Evolutionary conservation across 2,113 vertebrate species (phyloP), one percentile per base, ranked within the genome.

Genomic region (Daphoenositta chrysoptera): DNA sequence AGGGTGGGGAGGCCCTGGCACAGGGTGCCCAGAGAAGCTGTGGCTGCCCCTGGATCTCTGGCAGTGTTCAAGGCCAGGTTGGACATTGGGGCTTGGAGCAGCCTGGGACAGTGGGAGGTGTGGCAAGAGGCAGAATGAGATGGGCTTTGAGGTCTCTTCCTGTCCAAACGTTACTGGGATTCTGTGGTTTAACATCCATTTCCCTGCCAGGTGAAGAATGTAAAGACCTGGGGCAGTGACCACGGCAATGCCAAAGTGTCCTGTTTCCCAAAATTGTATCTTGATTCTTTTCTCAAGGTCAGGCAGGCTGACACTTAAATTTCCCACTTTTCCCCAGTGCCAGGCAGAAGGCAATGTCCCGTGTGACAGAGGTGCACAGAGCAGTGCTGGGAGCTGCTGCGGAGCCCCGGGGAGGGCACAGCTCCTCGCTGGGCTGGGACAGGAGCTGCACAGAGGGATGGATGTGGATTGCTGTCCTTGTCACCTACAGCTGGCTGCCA

Each of bases 381-480:
- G 45, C 21, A 13, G 57, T 6, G 56, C 66, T 10, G 35, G 23
- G n/a, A 45, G 71, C 42, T 2, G 6, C 68, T 50, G 23, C 0
- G 0, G 24, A 76, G n/a, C n/a, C 53, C 57, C 2, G 2, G 23
- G 30, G 15, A 6, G 75, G 31, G 5, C 54, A 13, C 15, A 26
- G 75, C 23, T 53, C 6, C 72, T 19, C 1, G 1, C 7, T 0
- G 8, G 21, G 28, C 31, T 4, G 75, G 42, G 42, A 14, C 39
- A 11, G 68, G 7, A 37, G 40, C 54, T 33, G 14, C 65, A 16
- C 10, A 6, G 1, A 20, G 56, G 45, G 23, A 9, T 6, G 31
- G 61, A 4, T 3, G 47, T 0, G 6, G 27, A 22, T 7, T 0
- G 1, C 12, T n/a, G 39, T 10, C 57, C 5, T 1, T 23, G 82